Evolutionary conservation across 2,797 vertebrate species (phyloP).

Genomic region (Geotrypetes seraphini): DNA sequence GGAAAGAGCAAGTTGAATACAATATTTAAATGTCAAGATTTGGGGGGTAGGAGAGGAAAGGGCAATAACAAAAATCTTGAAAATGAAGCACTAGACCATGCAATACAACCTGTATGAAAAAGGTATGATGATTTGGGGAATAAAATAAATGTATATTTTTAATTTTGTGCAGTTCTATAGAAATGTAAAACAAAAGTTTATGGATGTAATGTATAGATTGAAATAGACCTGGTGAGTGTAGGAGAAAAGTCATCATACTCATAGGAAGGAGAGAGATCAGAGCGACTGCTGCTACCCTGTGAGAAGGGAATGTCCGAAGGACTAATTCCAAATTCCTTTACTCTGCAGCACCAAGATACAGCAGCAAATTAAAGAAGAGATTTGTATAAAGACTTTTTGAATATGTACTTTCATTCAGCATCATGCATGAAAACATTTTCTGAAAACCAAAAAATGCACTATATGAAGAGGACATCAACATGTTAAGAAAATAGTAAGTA

Average conservation of each 20-base stretch:
- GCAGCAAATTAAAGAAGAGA: constrained; percentile 60
- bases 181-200: background rate
- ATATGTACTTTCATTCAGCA: no score
- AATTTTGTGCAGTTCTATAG: no score
- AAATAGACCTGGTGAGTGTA: constrained; percentile 78
- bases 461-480: no score
- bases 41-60: constrained; percentile 35
- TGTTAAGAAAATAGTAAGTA: no score
- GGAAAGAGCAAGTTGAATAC: constrained; percentile 28
- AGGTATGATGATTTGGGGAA: constrained; percentile 48
- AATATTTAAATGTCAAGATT: constrained; percentile 23
- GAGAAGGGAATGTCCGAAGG: constrained; percentile 95
- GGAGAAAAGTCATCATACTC: constrained; percentile 82
- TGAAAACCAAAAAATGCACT: no score
- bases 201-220: constrained; percentile 40
- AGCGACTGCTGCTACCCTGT: constrained; percentile 78
- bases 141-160: no score
- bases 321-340: constrained; percentile 97
- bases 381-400: constrained; percentile 47
- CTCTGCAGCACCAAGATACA: constrained; percentile 74
- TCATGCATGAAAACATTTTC: no score
- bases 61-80: constrained; percentile 30
- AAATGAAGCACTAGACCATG: constrained; percentile 48
- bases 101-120: constrained; percentile 42
- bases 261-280: constrained; percentile 86